These are phyloP conservation scores for Chaetorhynchus papuensis DNA, from an alignment of 2,113 vertebrate genomes.

Conservation along the genomic window DNA sequence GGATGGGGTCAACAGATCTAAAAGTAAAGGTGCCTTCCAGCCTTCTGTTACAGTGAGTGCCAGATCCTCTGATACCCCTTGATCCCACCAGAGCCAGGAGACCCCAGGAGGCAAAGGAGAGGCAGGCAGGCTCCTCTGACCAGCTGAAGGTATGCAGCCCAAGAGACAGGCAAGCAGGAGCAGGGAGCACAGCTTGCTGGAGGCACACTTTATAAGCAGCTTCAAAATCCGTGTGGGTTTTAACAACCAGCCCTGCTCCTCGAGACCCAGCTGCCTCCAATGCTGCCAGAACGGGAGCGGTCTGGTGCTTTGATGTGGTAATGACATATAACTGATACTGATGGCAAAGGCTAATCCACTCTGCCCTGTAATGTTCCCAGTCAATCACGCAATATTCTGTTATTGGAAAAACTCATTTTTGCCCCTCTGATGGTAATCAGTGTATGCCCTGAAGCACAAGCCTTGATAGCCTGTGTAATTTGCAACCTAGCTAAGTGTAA, in stretches of 20 bases:
- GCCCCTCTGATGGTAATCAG: conserved; percentile 25
- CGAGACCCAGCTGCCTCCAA: not conserved
- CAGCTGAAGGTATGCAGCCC: not conserved
- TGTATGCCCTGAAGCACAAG: conserved; percentile 20
- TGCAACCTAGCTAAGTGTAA: conserved; percentile 52
- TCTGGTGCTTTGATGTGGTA: not conserved
- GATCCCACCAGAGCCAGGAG: not conserved
- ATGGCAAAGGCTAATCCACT: conserved; percentile 49
- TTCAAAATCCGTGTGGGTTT: not conserved
- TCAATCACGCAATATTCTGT: conserved; percentile 42
- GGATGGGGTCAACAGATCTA: not conserved
- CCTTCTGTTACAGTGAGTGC: not conserved
- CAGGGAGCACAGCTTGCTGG: not conserved
- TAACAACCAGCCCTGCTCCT: not conserved
- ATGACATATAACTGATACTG: conserved; percentile 32
- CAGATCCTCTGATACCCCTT: not conserved
- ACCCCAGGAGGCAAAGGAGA: not conserved
- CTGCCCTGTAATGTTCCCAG: conserved; percentile 33
- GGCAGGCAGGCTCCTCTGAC: not conserved
- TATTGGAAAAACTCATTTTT: conserved; percentile 62
- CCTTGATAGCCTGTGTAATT: conserved; percentile 52
- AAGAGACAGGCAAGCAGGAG: not conserved
- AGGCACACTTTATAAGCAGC: not conserved
- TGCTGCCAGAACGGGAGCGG: not conserved
- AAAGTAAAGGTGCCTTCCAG: not conserved